phyloP scores from a whole-genome alignment of 1,140 invertebrate genomes.

The Drosophila pectinifera region DNA sequence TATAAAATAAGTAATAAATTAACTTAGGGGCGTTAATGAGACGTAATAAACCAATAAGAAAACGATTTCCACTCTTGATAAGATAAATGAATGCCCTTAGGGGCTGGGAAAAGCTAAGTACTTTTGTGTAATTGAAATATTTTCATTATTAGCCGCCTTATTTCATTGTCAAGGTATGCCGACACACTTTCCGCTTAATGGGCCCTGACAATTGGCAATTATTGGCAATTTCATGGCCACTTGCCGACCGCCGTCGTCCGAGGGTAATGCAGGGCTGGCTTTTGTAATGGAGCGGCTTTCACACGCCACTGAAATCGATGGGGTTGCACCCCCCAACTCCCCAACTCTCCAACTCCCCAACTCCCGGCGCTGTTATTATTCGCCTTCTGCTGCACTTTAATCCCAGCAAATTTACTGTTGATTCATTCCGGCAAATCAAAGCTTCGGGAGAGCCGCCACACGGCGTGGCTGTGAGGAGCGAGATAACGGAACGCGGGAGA shows the following conservation, averaged over 20 bases:
- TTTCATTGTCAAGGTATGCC: constrained; percentile 23
- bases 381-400: constrained; percentile 27
- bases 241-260: constrained; percentile 3
- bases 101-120: neutral
- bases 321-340: constrained; percentile 3
- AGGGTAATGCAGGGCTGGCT: neutral
- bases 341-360: too few relatives aligned
- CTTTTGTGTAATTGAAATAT: constrained; percentile 6
- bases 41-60: constrained; percentile 14
- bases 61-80: constrained; percentile 15
- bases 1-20: neutral
- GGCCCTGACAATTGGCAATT: constrained; percentile 32
- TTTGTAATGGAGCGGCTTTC: constrained; percentile 22
- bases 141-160: constrained; percentile 4
- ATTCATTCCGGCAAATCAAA: constrained; percentile 7
- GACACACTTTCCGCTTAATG: constrained; percentile 21
- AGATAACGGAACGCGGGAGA: constrained; percentile 32
- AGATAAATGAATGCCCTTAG: constrained; percentile 1
- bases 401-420: constrained; percentile 1
- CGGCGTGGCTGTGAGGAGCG: neutral
- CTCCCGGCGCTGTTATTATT: neutral
- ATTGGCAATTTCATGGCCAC: constrained; percentile 44
- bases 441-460: neutral
- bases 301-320: constrained; percentile 36
- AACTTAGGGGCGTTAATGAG: neutral